phyloP scores from a whole-genome alignment of 2,797 vertebrate species.

The Anabacerthia variegaticeps region DNA sequence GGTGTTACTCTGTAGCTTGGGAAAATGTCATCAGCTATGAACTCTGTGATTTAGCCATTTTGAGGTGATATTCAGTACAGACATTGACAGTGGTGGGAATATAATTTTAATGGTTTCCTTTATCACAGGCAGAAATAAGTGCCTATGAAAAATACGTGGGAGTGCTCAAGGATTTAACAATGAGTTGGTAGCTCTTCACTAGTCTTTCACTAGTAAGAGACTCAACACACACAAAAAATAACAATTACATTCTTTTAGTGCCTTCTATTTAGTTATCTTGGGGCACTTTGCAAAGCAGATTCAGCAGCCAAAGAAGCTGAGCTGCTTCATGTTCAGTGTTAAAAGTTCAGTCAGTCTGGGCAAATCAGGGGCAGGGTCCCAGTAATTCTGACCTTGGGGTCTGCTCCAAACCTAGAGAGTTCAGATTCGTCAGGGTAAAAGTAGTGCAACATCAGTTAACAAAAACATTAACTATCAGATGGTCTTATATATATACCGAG shows the following conservation, averaged over 20 bases:
- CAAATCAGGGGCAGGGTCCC: not conserved
- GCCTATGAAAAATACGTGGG: not conserved
- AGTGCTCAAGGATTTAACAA: not conserved
- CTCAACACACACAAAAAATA: not conserved
- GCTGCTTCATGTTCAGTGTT: not conserved
- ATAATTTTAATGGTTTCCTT: not conserved
- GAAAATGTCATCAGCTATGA: constrained; percentile 18
- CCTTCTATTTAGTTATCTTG: not conserved
- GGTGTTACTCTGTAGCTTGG: not conserved
- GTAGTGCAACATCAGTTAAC: not conserved
- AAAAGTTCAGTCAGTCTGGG: not conserved
- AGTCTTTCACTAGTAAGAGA: not conserved
- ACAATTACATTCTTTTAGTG: not conserved
- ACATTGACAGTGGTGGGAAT: not conserved
- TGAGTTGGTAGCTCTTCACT: not conserved
- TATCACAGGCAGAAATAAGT: not conserved
- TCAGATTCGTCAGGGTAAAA: not conserved
- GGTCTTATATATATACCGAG: not conserved
- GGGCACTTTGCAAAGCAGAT: not conserved
- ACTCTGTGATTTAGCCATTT: not conserved
- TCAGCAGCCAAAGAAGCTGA: not conserved
- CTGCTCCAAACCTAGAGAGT: not conserved
- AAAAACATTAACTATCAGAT: not conserved
- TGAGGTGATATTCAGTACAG: not conserved
- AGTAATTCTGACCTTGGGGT: not conserved